A percentile compares a stretch with the other conserved stretches of the same genome.
Evolutionary conservation across 2,797 vertebrate genomes (phyloP).

Genomic region (Leptatherina wallacei): DNA sequence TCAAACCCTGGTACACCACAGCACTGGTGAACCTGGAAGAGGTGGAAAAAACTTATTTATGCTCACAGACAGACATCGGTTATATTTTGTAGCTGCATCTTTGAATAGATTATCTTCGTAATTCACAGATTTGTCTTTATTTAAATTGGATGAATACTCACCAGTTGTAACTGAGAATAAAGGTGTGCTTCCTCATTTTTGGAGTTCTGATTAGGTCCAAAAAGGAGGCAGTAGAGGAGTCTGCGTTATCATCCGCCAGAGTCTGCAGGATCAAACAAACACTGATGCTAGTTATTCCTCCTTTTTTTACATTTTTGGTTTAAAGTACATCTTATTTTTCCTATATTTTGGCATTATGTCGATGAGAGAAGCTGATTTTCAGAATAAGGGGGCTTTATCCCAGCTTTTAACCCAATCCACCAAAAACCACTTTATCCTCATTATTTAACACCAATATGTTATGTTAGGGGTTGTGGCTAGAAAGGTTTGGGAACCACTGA

Average conservation of each 20-base stretch:
- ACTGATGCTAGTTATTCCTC: neutral
- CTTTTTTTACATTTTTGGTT: neutral
- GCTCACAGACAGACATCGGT: neutral
- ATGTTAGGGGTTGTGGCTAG: neutral
- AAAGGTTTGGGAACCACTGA: neutral
- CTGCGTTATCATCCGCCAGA: constrained; percentile 78
- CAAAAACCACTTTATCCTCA: too few species aligned
- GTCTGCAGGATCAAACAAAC: constrained; percentile 59
- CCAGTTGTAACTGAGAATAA: constrained; percentile 96
- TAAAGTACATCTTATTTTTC: neutral
- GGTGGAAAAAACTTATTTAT: neutral
- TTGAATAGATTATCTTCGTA: neutral
- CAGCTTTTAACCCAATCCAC: too few species aligned
- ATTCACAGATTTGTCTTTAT: neutral
- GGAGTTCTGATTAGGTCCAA: constrained; percentile 91
- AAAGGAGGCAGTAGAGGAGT: constrained; percentile 84
- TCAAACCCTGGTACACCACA: constrained; percentile 93
- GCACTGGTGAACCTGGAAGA: constrained; percentile 93
- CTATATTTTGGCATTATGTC: too few species aligned
- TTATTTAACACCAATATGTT: too few species aligned
- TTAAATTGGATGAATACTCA: constrained; percentile 56
- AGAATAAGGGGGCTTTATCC: too few species aligned
- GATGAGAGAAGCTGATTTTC: too few species aligned
- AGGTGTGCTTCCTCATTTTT: constrained; percentile 90
- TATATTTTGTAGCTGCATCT: neutral